phyloP scores from a whole-genome alignment of 2,113 vertebrate species.

The Bubo bubo region DNA sequence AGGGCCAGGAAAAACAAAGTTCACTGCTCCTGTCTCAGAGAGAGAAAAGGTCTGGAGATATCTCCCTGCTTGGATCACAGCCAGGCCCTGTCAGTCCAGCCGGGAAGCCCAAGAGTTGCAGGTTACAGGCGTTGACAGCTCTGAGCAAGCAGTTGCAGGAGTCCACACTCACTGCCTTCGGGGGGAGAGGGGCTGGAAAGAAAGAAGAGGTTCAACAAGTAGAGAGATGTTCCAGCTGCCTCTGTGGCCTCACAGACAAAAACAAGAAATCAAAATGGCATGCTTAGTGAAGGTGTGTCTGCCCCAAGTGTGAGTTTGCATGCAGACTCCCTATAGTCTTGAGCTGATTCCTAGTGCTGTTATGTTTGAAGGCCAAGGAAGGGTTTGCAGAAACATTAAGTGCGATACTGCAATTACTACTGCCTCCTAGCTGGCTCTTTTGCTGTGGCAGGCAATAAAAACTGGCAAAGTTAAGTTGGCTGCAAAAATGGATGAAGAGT shows the following conservation, averaged over 20 bases:
- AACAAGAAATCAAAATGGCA: background rate
- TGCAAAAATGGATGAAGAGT: background rate
- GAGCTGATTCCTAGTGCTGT: background rate
- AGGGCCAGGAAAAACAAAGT: background rate
- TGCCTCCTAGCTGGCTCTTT: background rate
- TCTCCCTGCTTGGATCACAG: accelerated
- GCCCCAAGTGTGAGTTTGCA: background rate
- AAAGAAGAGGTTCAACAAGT: background rate
- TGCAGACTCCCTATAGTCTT: background rate
- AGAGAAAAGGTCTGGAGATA: background rate
- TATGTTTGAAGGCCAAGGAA: background rate
- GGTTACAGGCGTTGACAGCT: background rate
- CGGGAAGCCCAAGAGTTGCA: background rate
- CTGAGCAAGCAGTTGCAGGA: background rate
- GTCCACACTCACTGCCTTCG: background rate
- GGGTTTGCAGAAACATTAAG: background rate
- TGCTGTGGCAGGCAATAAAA: background rate
- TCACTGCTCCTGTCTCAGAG: background rate
- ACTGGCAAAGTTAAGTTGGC: background rate
- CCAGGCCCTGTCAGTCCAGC: background rate
- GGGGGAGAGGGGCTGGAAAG: background rate
- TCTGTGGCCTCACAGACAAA: background rate
- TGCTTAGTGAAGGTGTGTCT: background rate
- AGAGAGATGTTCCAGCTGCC: background rate
- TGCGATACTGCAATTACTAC: background rate